These are phyloP conservation scores for Haliclystus octoradiatus DNA, from an alignment of 30 jellyfish, hydroid and myxozoan species.

Conservation along the genomic window DNA sequence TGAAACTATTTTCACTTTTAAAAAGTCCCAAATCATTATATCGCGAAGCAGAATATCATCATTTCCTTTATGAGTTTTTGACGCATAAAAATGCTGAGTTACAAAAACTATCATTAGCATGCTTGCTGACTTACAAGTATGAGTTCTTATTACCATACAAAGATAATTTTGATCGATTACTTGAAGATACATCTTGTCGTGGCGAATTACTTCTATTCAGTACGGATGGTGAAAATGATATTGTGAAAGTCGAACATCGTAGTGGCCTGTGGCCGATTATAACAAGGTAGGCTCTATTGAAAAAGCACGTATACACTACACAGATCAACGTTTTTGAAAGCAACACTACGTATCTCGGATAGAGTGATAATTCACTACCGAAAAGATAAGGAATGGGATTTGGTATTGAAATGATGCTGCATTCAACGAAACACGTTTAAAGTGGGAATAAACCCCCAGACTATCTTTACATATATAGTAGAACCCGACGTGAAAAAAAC, in stretches of 20 bases:
- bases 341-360: no score
- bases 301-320: no score
- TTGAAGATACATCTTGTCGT: constrained; percentile 58
- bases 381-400: no score
- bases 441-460: no score
- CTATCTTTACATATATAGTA: no score
- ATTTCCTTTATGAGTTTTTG: constrained; percentile 35
- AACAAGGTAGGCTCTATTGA: constrained; percentile 37
- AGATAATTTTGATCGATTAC: constrained; percentile 56
- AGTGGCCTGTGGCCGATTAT: constrained; percentile 47
- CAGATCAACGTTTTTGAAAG: no score
- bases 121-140: constrained; percentile 66
- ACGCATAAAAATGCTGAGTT: constrained; percentile 56
- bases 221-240: constrained; percentile 22
- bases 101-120: constrained; percentile 29
- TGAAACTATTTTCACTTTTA: constrained; percentile 35
- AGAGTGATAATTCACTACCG: no score
- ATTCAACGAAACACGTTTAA: no score
- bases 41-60: constrained; percentile 29
- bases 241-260: constrained; percentile 43
- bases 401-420: no score
- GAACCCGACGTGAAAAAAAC: no score
- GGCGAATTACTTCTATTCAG: constrained; percentile 51
- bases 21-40: constrained; percentile 61
- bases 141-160: constrained; percentile 61